Percentiles rank a stretch among this genome's conserved stretches.
phyloP scores from a whole-genome alignment of 2,113 vertebrate genomes.

The Tichodroma muraria region DNA sequence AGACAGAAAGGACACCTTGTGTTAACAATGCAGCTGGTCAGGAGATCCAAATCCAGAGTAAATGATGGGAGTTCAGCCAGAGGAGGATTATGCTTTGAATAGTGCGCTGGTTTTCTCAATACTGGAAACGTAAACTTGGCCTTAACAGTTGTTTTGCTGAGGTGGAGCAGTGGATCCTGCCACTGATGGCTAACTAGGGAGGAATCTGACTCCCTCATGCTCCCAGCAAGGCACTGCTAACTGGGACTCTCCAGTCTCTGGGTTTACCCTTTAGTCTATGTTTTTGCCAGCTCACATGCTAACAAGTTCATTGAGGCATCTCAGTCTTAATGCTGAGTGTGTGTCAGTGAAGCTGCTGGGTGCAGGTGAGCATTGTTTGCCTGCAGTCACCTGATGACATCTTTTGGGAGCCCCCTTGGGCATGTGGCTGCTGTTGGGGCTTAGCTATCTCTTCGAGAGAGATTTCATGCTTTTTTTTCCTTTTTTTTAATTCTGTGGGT shows the following conservation, averaged over 20 bases:
- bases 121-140: neutral
- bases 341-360: neutral
- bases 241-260: neutral
- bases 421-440: neutral
- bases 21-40: neutral
- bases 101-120: neutral
- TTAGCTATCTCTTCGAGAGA: neutral
- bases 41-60: neutral
- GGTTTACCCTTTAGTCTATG: neutral
- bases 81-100: neutral
- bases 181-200: neutral
- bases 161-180: neutral
- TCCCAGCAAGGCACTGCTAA: neutral
- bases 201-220: neutral
- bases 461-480: neutral
- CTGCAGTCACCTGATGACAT: neutral
- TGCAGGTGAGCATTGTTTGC: neutral
- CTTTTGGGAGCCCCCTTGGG: neutral
- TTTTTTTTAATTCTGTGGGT: neutral
- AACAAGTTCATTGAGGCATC: neutral
- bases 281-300: neutral
- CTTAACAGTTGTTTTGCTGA: neutral
- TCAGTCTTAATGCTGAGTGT: neutral
- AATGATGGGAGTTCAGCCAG: neutral
- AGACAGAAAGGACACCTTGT: neutral